Conservation (phyloP, 2,888 invertebrate species). For the Coleophora flavipennella region DNA sequence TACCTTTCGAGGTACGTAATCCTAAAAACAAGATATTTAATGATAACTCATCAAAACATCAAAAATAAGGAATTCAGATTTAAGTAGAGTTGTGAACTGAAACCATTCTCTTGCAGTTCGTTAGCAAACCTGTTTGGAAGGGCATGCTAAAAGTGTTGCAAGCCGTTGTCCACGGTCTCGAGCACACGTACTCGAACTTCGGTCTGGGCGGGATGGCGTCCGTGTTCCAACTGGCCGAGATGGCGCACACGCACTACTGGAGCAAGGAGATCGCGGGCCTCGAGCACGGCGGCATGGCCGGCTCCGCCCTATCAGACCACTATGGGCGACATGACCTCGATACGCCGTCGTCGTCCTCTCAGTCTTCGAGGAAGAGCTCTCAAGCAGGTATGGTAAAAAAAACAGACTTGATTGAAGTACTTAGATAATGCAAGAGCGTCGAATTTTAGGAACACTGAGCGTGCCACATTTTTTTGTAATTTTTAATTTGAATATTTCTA, state of each 20-base stretch:
- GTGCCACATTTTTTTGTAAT: too few relatives aligned
- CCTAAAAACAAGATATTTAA: too few relatives aligned
- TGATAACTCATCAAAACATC: too few relatives aligned
- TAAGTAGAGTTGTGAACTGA: too few relatives aligned
- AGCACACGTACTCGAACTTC: slow-evolving; percentile 92
- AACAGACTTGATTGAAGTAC: too few relatives aligned
- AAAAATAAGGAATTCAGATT: too few relatives aligned
- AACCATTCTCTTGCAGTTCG: slow-evolving; percentile 73
- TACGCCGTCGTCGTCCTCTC: slow-evolving; percentile 48
- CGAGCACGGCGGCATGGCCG: slow-evolving; percentile 69
- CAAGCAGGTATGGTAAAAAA: slow-evolving; percentile 62
- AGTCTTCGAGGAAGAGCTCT: slow-evolving; percentile 79
- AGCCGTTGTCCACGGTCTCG: slow-evolving; percentile 91
- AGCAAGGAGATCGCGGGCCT: slow-evolving; percentile 83
- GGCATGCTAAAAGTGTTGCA: slow-evolving; percentile 95
- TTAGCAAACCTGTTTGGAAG: slow-evolving; percentile 94
- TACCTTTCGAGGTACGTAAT: too few relatives aligned
- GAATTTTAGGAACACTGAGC: too few relatives aligned
- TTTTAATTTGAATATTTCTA: too few relatives aligned
- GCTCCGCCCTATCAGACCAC: slow-evolving; percentile 42
- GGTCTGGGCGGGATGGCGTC: slow-evolving; percentile 98
- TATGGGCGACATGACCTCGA: slow-evolving; percentile 42
- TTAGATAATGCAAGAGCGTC: too few relatives aligned
- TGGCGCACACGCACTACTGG: slow-evolving; percentile 99
- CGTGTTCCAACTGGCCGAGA: slow-evolving; percentile 96